Evolutionary conservation across 1,140 invertebrate species (phyloP).

Genomic region (Sipha flava): DNA sequence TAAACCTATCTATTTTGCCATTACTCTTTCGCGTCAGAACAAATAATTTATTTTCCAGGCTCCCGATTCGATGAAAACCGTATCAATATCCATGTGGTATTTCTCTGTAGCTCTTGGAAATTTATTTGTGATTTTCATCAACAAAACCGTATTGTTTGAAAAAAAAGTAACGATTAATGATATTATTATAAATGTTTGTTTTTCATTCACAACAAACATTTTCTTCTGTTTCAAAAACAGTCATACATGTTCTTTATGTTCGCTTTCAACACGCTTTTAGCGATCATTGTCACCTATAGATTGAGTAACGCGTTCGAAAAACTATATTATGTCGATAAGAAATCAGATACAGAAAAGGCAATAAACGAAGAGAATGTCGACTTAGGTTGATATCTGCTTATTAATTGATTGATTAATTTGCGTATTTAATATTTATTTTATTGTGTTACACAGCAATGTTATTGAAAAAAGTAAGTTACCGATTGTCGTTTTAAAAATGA

Average conservation of each 20-base stretch:
- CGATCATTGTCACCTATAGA: neutral
- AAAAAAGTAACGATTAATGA: neutral
- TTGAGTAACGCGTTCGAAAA: neutral
- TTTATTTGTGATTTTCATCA: constrained; percentile 44
- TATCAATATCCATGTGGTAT: constrained; percentile 47
- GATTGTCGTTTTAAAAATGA: neutral
- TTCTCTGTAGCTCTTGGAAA: constrained; percentile 46
- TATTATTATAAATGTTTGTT: neutral
- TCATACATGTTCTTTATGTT: neutral
- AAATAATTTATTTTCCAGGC: neutral
- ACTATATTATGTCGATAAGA: neutral
- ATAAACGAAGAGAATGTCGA: neutral
- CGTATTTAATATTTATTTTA: too few species aligned
- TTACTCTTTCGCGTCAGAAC: too few species aligned
- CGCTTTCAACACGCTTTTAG: neutral
- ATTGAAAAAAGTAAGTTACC: neutral
- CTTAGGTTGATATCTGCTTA: neutral
- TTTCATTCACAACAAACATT: neutral
- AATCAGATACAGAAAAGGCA: neutral
- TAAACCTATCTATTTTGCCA: too few species aligned
- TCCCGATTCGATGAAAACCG: constrained; percentile 41
- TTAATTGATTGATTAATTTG: too few species aligned
- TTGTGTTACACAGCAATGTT: neutral
- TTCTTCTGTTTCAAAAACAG: neutral
- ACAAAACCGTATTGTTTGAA: neutral